Evolutionary conservation across 2,797 vertebrate species (phyloP), one percentile per base, ranked within the genome.

Genomic region (Falco concolor): DNA sequence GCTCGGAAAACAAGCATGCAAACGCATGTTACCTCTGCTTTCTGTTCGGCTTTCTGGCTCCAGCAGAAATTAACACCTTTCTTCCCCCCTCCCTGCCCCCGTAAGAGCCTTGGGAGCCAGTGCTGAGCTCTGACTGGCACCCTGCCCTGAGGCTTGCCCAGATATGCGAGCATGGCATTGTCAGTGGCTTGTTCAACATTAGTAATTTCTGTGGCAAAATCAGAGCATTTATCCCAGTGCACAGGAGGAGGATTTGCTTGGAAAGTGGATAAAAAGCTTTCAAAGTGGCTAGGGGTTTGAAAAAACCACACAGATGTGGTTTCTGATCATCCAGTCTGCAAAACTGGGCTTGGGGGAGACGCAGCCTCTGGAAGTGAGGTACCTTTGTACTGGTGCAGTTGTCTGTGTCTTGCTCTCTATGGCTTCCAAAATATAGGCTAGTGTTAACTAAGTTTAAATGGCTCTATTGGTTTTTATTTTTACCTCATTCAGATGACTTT

Each of bases 341-440:
- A n/a, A 23, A 3, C 19, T 16, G 80, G 68, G n/a, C 22, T 59
- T 28, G 34, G 27, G 21, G 47, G 13, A 24, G 20, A 6, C 9
- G 42, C n/a, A 44, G 3, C 38, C n/a, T 38, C 15, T 40, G 84
- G 45, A 30, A 24, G 6, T 1, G 25, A 20, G 25, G 21, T 5
- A 2, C 32, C 9, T 21, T 6, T 13, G 50, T 6, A 47, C 5
- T 16, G 24, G 25, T 36, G 70, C 8, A 1, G 0, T 21, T 12
- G 17, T 14, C 34, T 30, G 17, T 21, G 44, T 9, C 15, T 8
- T 13, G 3, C 13, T 54, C 36, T 28, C 8, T 12, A 0, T 6
- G 13, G 57, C 53, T 57, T 38, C 53, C 28, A 10, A 17, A 40
- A 15, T 2, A 12, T 8, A 13, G 23, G 17, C 40, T 44, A 1